These are phyloP conservation scores for Tenebrio molitor DNA, from an alignment of 1,140 invertebrate species.

Conservation along the genomic window DNA sequence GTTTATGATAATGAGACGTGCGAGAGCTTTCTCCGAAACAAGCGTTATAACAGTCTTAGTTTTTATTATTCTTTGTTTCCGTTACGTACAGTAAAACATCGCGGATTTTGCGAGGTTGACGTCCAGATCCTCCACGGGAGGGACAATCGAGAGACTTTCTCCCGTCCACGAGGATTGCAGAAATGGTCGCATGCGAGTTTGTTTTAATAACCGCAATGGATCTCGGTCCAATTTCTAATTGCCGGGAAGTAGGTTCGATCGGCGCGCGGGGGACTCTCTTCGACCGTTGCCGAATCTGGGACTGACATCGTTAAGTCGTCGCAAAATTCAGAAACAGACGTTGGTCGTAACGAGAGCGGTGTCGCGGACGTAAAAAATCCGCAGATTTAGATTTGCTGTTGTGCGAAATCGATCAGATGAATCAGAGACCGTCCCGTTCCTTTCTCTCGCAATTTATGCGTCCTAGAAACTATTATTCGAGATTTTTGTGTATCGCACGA, in stretches of 20 bases:
- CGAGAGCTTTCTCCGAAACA: slow-evolving; percentile 39
- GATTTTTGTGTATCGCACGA: not conserved
- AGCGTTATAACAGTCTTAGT: slow-evolving; percentile 44
- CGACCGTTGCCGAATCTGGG: no score
- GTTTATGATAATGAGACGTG: slow-evolving; percentile 40
- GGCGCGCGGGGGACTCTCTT: no score
- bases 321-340: no score
- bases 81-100: slow-evolving; percentile 39
- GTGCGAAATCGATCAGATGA: slow-evolving; percentile 17
- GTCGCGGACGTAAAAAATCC: not conserved
- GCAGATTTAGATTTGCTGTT: slow-evolving; percentile 20
- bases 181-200: slow-evolving; percentile 6
- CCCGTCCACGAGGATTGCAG: not conserved
- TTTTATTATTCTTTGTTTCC: slow-evolving; percentile 41
- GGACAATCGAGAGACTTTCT: slow-evolving; percentile 21
- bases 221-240: no score
- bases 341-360: not conserved
- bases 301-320: no score
- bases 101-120: slow-evolving; percentile 27
- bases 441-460: slow-evolving; percentile 20
- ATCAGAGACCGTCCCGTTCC: slow-evolving; percentile 14
- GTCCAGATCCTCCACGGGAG: slow-evolving; percentile 3
- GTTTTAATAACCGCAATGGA: slow-evolving; percentile 10
- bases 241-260: not conserved
- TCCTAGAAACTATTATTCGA: slow-evolving; percentile 20